phyloP scores from a whole-genome alignment of 2,797 vertebrate species.

The Ptychobarbus kaznakovi region DNA sequence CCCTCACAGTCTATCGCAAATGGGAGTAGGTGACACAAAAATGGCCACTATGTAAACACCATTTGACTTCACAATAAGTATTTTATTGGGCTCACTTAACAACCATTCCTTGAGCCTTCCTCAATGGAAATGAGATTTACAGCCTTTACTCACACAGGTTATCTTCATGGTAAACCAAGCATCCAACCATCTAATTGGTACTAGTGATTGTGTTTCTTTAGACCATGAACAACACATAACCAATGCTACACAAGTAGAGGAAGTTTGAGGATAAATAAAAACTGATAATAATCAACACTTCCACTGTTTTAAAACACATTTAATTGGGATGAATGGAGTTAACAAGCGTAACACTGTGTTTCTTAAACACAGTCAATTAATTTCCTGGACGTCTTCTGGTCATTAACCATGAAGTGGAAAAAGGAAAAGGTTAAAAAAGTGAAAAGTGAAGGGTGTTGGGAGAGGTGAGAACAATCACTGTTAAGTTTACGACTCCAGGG shows the following conservation, averaged over 20 bases:
- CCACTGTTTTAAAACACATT: slow-evolving; percentile 37
- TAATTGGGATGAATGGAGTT: slow-evolving; percentile 35
- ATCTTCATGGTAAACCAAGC: not conserved
- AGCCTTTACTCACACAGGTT: slow-evolving; percentile 11
- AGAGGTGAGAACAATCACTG: not conserved
- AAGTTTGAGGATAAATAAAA: slow-evolving; percentile 26
- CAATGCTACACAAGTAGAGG: not conserved
- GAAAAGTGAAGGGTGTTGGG: slow-evolving; percentile 7
- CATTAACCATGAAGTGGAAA: slow-evolving; percentile 28
- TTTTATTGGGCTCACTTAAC: slow-evolving; percentile 57
- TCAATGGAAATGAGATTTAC: slow-evolving; percentile 34
- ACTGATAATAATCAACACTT: not conserved
- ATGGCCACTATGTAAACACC: slow-evolving; percentile 51
- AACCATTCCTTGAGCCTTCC: slow-evolving; percentile 36
- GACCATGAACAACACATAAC: not conserved
- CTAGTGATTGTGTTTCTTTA: slow-evolving; percentile 13
- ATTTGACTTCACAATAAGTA: slow-evolving; percentile 57
- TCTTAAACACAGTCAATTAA: slow-evolving; percentile 51
- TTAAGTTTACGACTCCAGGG: not conserved
- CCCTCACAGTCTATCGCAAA: slow-evolving; percentile 67
- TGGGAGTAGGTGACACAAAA: slow-evolving; percentile 60
- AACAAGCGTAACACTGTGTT: slow-evolving; percentile 49
- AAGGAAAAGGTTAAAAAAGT: not conserved
- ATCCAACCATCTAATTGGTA: slow-evolving; percentile 34
- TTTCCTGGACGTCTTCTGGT: slow-evolving; percentile 19